Base-by-base conservation (phyloP, 2,797 vertebrate species). In the Steatocranus sp. region DNA sequence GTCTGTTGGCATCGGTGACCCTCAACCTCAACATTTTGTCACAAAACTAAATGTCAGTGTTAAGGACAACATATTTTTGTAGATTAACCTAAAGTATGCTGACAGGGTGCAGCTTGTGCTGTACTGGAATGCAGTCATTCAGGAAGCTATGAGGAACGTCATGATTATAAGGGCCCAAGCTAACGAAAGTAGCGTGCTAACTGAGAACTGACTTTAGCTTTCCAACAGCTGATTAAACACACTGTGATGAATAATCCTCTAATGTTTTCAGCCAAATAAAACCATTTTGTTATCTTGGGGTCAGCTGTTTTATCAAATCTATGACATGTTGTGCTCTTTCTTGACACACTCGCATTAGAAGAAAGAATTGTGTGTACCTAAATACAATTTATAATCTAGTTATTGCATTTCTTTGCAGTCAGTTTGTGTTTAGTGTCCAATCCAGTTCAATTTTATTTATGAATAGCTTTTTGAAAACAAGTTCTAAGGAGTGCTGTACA, bases 341-440 rank as follows among this genome's bases (percentile, higher is more conserved):
- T 41, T 63, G 4, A 20, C 32, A 38, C 1, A 0, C 11, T 63
- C 11, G 2, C 32, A 20, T 63, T n/a, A 1, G 18, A 36, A 63
- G 32, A 3, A 11, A 11, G n/a, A 1, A 0, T 38, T 63, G 34
- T 63, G 3, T 63, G 3, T 63, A 36, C 0, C 4, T 0, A 38
- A 20, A 63, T 20, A 20, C n/a, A 38, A 36, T 38, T 0, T 61
- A 25, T 25, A 25, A 25, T n/a, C n/a, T n/a, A n/a, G n/a, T n/a
- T n/a, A n/a, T n/a, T n/a, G n/a, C n/a, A n/a, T 25, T 25, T 25
- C 25, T 25, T 27, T 54, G 23, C 51, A 27, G 12, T 15, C 1
- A 54, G 23, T 54, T 54, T 54, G 51, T 0, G 1, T 27, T 54
- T 54, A 3, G n/a, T n/a, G n/a, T n/a, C n/a, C n/a, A n/a, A n/a